These are phyloP conservation scores for Condylostylus longicornis DNA, from an alignment of 1,140 invertebrate genomes.

Conservation along the genomic window DNA sequence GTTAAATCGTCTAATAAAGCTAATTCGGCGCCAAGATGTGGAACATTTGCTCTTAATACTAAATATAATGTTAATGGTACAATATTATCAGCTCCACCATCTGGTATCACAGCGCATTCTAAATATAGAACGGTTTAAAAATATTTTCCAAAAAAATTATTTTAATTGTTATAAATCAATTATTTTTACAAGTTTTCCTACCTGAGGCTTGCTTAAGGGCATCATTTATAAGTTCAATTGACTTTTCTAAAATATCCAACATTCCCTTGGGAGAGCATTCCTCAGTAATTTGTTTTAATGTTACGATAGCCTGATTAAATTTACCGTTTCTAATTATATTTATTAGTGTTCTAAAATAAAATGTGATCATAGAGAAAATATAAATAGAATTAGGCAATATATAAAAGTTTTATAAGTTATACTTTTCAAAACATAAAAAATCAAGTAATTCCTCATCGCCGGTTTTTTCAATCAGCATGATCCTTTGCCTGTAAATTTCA, in stretches of 20 bases:
- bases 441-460: constrained; percentile 19
- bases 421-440: constrained; percentile 17
- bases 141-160: not conserved
- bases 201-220: constrained; percentile 21
- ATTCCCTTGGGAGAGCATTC: constrained; percentile 30
- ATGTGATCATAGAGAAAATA: not conserved
- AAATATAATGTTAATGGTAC: constrained; percentile 26
- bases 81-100: constrained; percentile 28
- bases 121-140: constrained; percentile 1
- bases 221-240: constrained; percentile 24
- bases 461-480: constrained; percentile 23
- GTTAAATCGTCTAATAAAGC: constrained; percentile 28
- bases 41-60: constrained; percentile 25
- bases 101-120: constrained; percentile 20
- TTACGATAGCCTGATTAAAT: constrained; percentile 22
- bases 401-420: constrained; percentile 2
- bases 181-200: constrained; percentile 2
- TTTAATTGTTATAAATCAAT: not conserved
- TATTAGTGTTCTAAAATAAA: constrained; percentile 15
- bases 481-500: constrained; percentile 27
- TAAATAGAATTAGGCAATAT: too few species aligned
- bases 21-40: constrained; percentile 29
- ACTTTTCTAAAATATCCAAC: constrained; percentile 29
- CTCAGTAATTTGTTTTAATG: constrained; percentile 24
- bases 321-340: constrained; percentile 14